These are phyloP conservation scores for Dynastes hyllus DNA, from an alignment of 2,888 invertebrate genomes.

Conservation along the genomic window DNA sequence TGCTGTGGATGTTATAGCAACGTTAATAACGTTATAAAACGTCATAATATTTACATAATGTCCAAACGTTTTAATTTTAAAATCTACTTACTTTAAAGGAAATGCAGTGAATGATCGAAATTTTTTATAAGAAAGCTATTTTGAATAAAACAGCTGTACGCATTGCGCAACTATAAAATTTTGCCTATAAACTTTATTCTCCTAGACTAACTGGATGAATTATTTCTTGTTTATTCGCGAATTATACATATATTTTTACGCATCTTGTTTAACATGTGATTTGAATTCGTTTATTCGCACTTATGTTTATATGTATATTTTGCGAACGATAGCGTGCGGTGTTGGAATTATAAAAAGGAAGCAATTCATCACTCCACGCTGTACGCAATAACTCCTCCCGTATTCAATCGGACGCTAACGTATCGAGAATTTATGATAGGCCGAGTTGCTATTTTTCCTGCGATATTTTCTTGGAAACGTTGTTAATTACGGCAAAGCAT, in stretches of 20 bases:
- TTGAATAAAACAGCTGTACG: too few relatives aligned
- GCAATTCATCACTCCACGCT: constrained; percentile 21
- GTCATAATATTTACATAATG: too few relatives aligned
- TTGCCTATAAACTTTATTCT: too few relatives aligned
- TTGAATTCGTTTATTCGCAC: constrained; percentile 31
- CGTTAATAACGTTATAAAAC: too few relatives aligned
- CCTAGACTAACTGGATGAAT: background rate
- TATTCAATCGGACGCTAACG: background rate
- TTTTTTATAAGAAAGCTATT: too few relatives aligned
- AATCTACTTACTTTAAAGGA: too few relatives aligned
- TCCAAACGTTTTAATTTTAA: too few relatives aligned
- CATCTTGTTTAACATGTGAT: constrained; percentile 18
- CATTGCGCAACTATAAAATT: too few relatives aligned
- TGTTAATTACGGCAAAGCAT: background rate
- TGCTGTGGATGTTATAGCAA: too few relatives aligned
- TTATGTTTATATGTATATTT: constrained; percentile 21
- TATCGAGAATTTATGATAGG: background rate
- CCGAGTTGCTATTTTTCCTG: background rate
- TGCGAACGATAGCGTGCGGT: background rate
- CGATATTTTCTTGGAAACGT: background rate
- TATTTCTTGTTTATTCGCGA: constrained; percentile 9
- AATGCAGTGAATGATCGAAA: too few relatives aligned
- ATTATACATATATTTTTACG: constrained; percentile 15
- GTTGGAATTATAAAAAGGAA: constrained; percentile 27
- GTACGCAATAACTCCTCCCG: background rate